These are phyloP conservation scores for Conistra vaccinii DNA, from an alignment of 2,888 invertebrate genomes.

Conservation along the genomic window DNA sequence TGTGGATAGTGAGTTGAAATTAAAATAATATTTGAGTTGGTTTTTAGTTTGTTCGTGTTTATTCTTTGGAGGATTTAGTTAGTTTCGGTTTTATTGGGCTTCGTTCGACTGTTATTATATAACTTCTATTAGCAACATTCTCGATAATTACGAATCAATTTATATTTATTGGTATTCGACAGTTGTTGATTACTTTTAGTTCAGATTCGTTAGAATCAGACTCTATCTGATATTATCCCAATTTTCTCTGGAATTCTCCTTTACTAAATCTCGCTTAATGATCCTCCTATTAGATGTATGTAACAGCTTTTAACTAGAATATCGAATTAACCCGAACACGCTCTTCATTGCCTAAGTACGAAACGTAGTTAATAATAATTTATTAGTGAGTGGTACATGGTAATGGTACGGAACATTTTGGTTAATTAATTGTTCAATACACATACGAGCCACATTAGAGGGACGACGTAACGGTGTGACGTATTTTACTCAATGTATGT, in stretches of 20 bases:
- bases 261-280: slow-evolving; percentile 10
- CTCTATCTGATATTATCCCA: background rate
- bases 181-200: slow-evolving; percentile 9
- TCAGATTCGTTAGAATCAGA: background rate
- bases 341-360: slow-evolving; percentile 41
- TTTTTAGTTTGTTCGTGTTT: background rate
- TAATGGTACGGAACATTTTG: slow-evolving; percentile 72
- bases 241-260: background rate
- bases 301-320: slow-evolving; percentile 37
- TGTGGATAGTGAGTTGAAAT: background rate
- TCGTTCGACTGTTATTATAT: background rate
- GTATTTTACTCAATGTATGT: slow-evolving; percentile 27
- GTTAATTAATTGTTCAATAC: slow-evolving; percentile 74
- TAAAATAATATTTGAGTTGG: slow-evolving; percentile 6
- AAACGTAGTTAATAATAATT: slow-evolving; percentile 63
- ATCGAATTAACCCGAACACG: slow-evolving; percentile 51
- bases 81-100: background rate
- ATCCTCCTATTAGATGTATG: slow-evolving; percentile 12
- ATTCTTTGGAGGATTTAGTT: background rate
- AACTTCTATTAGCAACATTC: background rate
- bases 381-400: slow-evolving; percentile 62
- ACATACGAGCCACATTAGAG: slow-evolving; percentile 39
- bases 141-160: background rate
- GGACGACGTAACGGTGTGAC: slow-evolving; percentile 1
- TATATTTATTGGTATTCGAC: background rate